Conservation (phyloP, 2,888 invertebrate species). For the Mellilla xanthometata region DNA sequence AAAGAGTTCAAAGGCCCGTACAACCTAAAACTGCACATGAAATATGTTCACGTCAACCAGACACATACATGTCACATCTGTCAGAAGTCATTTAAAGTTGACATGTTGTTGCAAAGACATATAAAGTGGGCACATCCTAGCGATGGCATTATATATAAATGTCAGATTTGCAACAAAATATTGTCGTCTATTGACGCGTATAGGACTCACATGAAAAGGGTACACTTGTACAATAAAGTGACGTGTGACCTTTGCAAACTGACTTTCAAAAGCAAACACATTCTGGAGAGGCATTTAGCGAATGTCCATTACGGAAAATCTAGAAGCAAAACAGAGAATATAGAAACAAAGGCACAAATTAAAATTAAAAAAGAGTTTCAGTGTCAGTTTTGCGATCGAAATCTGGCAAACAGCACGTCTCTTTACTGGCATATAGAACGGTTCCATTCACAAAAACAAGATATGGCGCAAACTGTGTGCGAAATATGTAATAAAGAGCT, state of each 20-base stretch:
- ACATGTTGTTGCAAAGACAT: slow-evolving; percentile 44
- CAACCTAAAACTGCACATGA: slow-evolving; percentile 43
- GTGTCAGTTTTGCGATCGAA: slow-evolving; percentile 25
- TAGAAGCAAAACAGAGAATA: no score
- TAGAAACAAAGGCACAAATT: slow-evolving; percentile 5
- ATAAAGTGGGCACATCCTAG: slow-evolving; percentile 44
- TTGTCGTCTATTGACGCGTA: slow-evolving; percentile 34
- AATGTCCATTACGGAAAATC: slow-evolving; percentile 16
- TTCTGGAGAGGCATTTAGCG: slow-evolving; percentile 29
- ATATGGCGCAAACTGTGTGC: slow-evolving; percentile 13
- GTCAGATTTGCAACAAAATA: slow-evolving; percentile 38
- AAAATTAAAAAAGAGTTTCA: slow-evolving; percentile 12
- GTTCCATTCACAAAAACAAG: slow-evolving; percentile 24
- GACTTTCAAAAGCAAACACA: slow-evolving; percentile 32
- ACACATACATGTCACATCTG: slow-evolving; percentile 39
- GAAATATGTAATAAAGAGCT: slow-evolving; percentile 37
- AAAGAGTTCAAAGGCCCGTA: slow-evolving; percentile 44
- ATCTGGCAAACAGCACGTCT: slow-evolving; percentile 33
- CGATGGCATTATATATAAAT: slow-evolving; percentile 43
- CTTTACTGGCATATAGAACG: slow-evolving; percentile 41
- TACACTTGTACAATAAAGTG: slow-evolving; percentile 29
- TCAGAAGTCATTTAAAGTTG: slow-evolving; percentile 40
- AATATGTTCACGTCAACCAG: slow-evolving; percentile 39
- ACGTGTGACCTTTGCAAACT: slow-evolving; percentile 28
- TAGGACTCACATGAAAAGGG: slow-evolving; percentile 40